These are phyloP conservation scores for Coenobita brevimanus DNA, from an alignment of 1,140 invertebrate species.

Conservation along the genomic window DNA sequence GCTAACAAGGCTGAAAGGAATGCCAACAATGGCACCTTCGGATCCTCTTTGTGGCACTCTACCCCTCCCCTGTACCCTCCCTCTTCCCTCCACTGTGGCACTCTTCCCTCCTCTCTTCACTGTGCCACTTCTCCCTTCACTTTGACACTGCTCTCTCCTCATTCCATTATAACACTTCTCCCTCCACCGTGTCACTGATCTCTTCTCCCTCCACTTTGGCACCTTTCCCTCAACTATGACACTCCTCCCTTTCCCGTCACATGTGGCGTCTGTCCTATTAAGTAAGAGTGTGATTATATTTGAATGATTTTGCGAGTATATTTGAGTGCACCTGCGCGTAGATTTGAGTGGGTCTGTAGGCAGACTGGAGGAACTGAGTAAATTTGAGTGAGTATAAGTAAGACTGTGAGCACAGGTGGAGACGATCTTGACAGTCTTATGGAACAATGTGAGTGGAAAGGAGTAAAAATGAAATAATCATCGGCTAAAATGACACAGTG, in stretches of 20 bases:
- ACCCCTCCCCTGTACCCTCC: neutral
- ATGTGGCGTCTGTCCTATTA: neutral
- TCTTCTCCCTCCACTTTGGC: neutral
- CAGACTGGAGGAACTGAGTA: no score
- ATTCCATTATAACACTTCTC: neutral
- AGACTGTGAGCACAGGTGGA: no score
- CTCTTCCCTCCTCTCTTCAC: neutral
- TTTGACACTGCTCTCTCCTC: neutral
- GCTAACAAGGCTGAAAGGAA: conserved; percentile 58
- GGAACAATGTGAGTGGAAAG: no score
- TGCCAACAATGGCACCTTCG: conserved; percentile 27
- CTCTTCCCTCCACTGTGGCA: neutral
- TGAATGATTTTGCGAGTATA: no score
- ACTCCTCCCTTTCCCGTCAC: neutral
- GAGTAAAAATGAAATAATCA: no score
- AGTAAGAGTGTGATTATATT: no score
- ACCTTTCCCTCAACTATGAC: neutral
- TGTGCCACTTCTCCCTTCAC: neutral
- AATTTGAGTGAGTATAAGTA: no score
- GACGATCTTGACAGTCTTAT: no score
- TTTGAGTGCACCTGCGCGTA: no score
- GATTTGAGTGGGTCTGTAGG: no score
- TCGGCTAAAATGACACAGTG: no score
- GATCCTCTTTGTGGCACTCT: neutral
- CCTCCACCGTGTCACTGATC: neutral